Conservation (phyloP, 2,113 vertebrate species). For the Glaucomys volans region DNA sequence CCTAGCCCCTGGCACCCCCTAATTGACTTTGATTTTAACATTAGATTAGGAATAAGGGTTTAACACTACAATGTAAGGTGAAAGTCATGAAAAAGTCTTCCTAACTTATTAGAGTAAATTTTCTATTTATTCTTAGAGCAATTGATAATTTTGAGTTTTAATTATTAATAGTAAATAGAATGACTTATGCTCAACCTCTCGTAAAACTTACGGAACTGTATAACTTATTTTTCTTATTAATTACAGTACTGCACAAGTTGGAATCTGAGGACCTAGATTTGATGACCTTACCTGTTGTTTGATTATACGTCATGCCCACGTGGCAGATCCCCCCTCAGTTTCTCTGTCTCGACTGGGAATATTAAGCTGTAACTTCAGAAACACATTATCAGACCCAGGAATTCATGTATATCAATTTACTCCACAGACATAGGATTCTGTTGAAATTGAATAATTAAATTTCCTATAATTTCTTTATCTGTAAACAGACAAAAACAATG, state of each 20-base stretch:
- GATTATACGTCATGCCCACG: neutral
- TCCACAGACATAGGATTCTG: neutral
- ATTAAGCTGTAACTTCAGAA: neutral
- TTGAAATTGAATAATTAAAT: neutral
- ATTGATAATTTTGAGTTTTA: neutral
- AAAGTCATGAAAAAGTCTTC: constrained; percentile 22
- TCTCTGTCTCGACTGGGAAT: neutral
- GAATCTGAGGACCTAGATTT: neutral
- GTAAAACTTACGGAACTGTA: neutral
- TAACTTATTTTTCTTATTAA: neutral
- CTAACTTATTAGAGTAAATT: neutral
- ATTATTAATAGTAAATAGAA: neutral
- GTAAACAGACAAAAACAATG: neutral
- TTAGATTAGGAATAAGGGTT: neutral
- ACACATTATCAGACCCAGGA: neutral
- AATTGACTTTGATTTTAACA: neutral
- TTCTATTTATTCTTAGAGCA: too few species aligned
- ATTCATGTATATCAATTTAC: neutral
- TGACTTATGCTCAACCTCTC: neutral
- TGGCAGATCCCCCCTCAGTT: neutral
- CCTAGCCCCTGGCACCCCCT: neutral
- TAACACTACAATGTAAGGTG: neutral
- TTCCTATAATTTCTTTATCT: neutral
- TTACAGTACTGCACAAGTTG: neutral
- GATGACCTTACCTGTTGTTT: neutral